These are phyloP conservation scores for Phalera bucephala DNA, from an alignment of 2,888 invertebrate species.

Conservation along the genomic window DNA sequence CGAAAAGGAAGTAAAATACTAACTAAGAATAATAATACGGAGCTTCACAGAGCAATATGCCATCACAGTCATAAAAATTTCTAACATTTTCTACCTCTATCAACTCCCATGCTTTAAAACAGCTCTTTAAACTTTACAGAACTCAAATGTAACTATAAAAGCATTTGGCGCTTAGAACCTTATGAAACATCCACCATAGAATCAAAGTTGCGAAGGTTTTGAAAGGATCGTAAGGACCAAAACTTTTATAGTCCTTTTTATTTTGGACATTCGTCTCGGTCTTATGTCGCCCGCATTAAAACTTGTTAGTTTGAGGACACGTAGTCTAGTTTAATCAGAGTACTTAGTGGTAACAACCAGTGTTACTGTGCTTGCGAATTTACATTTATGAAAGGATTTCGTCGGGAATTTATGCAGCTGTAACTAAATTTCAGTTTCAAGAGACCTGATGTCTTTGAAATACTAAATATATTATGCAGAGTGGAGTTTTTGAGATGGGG, in stretches of 20 bases:
- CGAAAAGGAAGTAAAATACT: conserved; percentile 13
- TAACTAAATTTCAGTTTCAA: not conserved
- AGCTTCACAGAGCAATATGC: not conserved
- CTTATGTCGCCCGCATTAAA: conserved; percentile 5
- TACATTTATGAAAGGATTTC: conserved; percentile 4
- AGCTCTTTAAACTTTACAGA: not conserved
- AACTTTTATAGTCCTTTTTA: conserved; percentile 10
- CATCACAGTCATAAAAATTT: conserved; percentile 4
- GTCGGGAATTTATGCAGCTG: not conserved
- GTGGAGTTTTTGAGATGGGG: too few relatives aligned
- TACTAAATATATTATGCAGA: too few relatives aligned
- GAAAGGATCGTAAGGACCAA: conserved; percentile 5
- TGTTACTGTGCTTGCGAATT: conserved; percentile 1
- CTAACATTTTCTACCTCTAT: conserved; percentile 9
- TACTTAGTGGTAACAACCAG: conserved; percentile 4
- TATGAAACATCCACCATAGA: conserved; percentile 3
- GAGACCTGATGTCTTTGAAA: not conserved
- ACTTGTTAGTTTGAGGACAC: conserved; percentile 8
- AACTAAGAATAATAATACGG: not conserved
- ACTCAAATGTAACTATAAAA: not conserved
- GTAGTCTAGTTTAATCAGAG: conserved; percentile 6
- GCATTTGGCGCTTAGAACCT: conserved; percentile 6
- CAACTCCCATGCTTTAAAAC: conserved; percentile 9
- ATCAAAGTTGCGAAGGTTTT: conserved; percentile 3
- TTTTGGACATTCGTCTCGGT: conserved; percentile 4